A percentile compares a stretch with the other conserved stretches of the same genome.
Evolutionary conservation across 2,113 vertebrate species (phyloP).

Genomic region (Conger conger): DNA sequence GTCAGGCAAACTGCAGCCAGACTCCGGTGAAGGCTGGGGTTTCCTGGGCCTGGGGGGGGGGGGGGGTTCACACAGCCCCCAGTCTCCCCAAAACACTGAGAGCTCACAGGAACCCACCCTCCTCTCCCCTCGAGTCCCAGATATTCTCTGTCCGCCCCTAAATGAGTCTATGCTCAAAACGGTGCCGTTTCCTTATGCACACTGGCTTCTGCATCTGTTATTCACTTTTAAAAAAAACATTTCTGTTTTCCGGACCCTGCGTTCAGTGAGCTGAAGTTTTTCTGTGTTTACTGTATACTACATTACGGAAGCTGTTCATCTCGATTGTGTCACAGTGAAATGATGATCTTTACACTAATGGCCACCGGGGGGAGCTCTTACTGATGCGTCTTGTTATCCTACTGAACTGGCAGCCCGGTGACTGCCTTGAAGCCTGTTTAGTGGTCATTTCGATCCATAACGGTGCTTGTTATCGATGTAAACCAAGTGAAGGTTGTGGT

Average conservation of each 20-base stretch:
- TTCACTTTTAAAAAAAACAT: neutral
- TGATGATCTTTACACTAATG: neutral
- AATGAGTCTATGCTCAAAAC: neutral
- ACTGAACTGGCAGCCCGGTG: neutral
- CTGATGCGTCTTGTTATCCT: neutral
- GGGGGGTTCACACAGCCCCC: neutral
- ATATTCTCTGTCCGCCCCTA: neutral
- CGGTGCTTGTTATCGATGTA: no score
- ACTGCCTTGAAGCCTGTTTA: neutral
- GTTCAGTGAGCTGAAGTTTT: neutral
- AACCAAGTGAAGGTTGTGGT: neutral
- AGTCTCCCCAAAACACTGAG: neutral
- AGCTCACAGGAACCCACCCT: neutral
- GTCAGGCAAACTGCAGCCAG: neutral
- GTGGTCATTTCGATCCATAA: neutral
- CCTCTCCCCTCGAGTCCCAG: no score
- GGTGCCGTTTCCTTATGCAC: neutral
- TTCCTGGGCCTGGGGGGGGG: neutral
- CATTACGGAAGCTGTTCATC: neutral
- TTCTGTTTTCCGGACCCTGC: neutral
- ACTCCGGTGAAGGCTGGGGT: neutral
- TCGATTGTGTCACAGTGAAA: neutral
- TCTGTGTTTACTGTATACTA: neutral
- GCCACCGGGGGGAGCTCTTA: conserved; percentile 27
- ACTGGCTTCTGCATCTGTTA: neutral